Conservation (phyloP, 2,888 invertebrate genomes). For the Mesoligia furuncula region DNA sequence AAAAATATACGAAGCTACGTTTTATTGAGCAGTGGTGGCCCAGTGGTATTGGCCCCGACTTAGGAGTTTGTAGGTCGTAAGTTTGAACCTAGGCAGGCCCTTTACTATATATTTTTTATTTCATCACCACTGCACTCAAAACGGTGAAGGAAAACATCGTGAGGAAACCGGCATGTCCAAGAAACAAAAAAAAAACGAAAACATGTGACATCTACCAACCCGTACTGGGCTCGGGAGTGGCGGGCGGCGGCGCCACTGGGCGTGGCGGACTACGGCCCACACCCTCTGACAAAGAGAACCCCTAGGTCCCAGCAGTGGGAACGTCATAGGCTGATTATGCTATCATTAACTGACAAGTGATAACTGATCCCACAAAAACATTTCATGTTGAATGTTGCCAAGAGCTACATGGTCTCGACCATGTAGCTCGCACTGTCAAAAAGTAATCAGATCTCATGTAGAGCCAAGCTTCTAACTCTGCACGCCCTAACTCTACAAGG, state of each 20-base stretch:
- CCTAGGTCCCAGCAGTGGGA: background rate
- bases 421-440: too few species aligned
- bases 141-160: background rate
- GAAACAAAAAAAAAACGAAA: background rate
- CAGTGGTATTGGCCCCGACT: background rate
- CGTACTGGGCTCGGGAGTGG: background rate
- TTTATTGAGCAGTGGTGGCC: slow-evolving; percentile 6
- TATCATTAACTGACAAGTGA: slow-evolving; percentile 17
- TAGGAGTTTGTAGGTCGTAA: too few species aligned
- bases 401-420: too few species aligned
- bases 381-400: too few species aligned
- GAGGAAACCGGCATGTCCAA: background rate
- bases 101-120: background rate
- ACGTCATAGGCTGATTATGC: background rate
- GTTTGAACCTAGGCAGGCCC: too few species aligned
- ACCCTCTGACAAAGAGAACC: too few species aligned
- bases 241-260: too few species aligned
- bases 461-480: too few species aligned
- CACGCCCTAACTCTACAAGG: too few species aligned
- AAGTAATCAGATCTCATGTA: too few species aligned
- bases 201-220: background rate
- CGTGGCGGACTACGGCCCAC: background rate
- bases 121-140: background rate
- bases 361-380: too few species aligned
- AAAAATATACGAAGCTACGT: slow-evolving; percentile 12